Evolutionary conservation across 1,140 invertebrate species (phyloP).

Genomic region (Ceratosolen solmsi): DNA sequence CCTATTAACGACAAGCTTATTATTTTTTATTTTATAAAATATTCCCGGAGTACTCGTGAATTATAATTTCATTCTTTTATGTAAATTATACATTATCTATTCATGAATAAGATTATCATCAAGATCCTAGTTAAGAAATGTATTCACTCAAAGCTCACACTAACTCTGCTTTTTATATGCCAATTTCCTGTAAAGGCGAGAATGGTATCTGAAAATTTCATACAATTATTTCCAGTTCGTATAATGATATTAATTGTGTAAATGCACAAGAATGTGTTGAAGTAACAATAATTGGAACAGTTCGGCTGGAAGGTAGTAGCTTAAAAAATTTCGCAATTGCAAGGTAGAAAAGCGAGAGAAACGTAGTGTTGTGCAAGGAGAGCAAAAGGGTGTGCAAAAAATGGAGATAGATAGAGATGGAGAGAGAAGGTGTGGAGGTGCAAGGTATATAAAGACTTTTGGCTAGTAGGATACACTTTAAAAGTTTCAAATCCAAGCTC

Average conservation of each 20-base stretch:
- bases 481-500: slow-evolving; percentile 62
- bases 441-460: slow-evolving; percentile 47
- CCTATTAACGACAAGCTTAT: not conserved
- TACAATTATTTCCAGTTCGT: slow-evolving; percentile 2
- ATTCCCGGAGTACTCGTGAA: not conserved
- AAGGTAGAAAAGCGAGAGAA: too few species aligned
- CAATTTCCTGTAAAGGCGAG: not conserved
- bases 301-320: not conserved
- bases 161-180: not conserved
- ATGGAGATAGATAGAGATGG: slow-evolving; percentile 28
- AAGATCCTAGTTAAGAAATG: not conserved
- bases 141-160: not conserved
- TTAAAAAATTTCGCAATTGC: slow-evolving; percentile 22
- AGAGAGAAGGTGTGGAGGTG: not conserved
- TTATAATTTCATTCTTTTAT: slow-evolving; percentile 13
- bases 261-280: not conserved
- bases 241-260: slow-evolving; percentile 10
- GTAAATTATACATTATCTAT: slow-evolving; percentile 21
- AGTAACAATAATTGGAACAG: slow-evolving; percentile 21
- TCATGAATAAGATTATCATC: slow-evolving; percentile 18
- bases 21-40: not conserved
- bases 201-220: not conserved
- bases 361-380: not conserved
- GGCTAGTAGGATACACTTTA: slow-evolving; percentile 55
- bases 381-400: not conserved